Evolutionary conservation across 2,888 invertebrate species (phyloP), one percentile per base, ranked within the genome.

Genomic region (Oxystoma pomonae): DNA sequence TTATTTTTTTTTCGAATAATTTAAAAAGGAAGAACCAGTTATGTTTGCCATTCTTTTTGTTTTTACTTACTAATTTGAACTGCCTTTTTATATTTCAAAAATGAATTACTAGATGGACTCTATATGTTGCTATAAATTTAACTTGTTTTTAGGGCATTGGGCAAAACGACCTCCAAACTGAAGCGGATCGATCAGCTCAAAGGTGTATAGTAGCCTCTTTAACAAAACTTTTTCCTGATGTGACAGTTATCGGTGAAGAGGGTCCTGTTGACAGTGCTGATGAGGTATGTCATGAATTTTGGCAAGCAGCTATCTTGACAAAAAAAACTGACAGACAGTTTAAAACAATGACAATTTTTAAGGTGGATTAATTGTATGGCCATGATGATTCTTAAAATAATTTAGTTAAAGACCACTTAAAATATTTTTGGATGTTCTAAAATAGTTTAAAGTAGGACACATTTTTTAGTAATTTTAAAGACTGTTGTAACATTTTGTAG

Each of bases 101-200:
- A 59, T n/a, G n/a, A n/a, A n/a, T n/a, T n/a, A n/a, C n/a, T n/a
- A n/a, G n/a, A n/a, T n/a, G n/a, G n/a, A n/a, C n/a, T n/a, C n/a
- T n/a, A n/a, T n/a, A n/a, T n/a, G n/a, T n/a, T 17, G 16, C 20
- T 19, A 20, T 22, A 7, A 1, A 21, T 12, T 22, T 22, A 20
- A 20, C 56, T 20, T n/a, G n/a, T n/a, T n/a, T n/a, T n/a, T n/a
- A 73, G 72, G 70, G 66, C 20, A 21, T 17, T 16, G 95, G 92
- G 18, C 89, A 90, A 76, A 92, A 96, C 83, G 98, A 99, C 81
- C 85, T 94, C 55, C 98, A 99, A 84, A 99, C 99, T 2, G 96
- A 97, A 83, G 99, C 99, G 3, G 99, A 99, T 78, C 86, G 98
- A 69, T 91, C 93, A 21, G 97, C 96, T 0, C 98, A 99, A 80